Percentiles rank a stretch among this genome's conserved stretches.
Conservation (phyloP, 2,797 vertebrate species). For the Mastacembelus armatus region DNA sequence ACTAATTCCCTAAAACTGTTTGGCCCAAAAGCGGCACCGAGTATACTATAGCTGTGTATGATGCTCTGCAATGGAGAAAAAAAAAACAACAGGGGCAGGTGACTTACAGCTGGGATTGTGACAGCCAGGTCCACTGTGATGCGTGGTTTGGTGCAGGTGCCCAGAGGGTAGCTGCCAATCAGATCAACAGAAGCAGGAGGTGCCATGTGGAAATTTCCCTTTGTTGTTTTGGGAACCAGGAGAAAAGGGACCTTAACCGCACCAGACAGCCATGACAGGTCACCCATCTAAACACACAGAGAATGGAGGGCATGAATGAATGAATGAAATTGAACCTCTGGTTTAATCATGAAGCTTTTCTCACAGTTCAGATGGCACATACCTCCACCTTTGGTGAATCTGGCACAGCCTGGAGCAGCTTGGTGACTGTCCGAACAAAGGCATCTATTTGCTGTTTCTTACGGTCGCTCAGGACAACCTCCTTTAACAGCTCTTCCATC, state of each 20-base stretch:
- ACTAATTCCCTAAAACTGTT: too few species aligned
- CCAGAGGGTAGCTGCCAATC: slow-evolving; percentile 95
- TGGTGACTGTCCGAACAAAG: slow-evolving; percentile 87
- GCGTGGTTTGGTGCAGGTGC: slow-evolving; percentile 90
- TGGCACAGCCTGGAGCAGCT: slow-evolving; percentile 84
- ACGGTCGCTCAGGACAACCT: slow-evolving; percentile 89
- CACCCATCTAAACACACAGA: slow-evolving; percentile 80
- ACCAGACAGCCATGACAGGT: slow-evolving; percentile 89
- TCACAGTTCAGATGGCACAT: slow-evolving; percentile 8
- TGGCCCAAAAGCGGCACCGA: too few species aligned
- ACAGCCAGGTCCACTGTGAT: slow-evolving; percentile 90
- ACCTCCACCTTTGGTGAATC: slow-evolving; percentile 86
- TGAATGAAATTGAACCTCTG: neutral
- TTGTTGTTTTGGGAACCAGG: slow-evolving; percentile 87
- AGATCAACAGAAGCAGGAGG: slow-evolving; percentile 88
- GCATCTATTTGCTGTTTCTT: slow-evolving; percentile 88
- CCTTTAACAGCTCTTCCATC: slow-evolving; percentile 96
- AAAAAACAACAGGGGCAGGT: neutral
- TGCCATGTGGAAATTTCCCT: slow-evolving; percentile 91
- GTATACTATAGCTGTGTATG: too few species aligned
- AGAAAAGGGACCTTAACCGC: slow-evolving; percentile 89
- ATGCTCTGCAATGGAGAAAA: too few species aligned
- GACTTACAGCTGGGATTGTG: slow-evolving; percentile 91
- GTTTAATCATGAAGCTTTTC: neutral
- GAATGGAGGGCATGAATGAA: neutral